phyloP scores from a whole-genome alignment of 2,888 invertebrate species.

The Ophraella communa region DNA sequence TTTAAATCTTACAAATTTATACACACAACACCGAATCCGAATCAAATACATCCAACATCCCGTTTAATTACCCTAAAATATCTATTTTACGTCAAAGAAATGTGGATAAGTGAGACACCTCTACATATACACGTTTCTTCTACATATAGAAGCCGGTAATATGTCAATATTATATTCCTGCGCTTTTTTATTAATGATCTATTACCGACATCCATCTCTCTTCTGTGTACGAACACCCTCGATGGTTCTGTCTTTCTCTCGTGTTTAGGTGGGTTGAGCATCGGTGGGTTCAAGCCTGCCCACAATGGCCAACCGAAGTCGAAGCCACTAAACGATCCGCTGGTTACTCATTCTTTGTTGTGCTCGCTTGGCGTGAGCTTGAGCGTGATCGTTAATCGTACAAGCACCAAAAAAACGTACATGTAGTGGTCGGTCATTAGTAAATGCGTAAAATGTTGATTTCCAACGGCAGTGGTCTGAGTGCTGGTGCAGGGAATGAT shows the following conservation, averaged over 20 bases:
- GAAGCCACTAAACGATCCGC: constrained; percentile 58
- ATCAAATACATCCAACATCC: too few relatives aligned
- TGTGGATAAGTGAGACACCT: too few relatives aligned
- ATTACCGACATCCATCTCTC: constrained; percentile 38
- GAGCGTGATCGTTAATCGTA: too few relatives aligned
- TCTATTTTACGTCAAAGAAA: too few relatives aligned
- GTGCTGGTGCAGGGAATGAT: constrained; percentile 60
- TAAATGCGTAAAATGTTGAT: constrained; percentile 65
- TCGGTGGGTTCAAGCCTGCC: constrained; percentile 58
- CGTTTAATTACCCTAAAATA: too few relatives aligned
- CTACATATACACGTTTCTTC: constrained; percentile 44
- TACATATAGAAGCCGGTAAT: constrained; percentile 49
- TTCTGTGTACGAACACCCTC: constrained; percentile 18
- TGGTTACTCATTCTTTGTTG: constrained; percentile 60
- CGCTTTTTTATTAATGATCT: constrained; percentile 52
- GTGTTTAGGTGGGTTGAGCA: constrained; percentile 56
- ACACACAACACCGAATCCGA: too few relatives aligned
- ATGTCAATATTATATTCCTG: constrained; percentile 51
- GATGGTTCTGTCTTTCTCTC: constrained; percentile 37
- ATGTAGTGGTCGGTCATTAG: background rate
- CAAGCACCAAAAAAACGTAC: background rate
- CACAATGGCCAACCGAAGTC: constrained; percentile 60
- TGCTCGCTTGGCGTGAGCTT: constrained; percentile 60
- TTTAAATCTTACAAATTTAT: too few relatives aligned
- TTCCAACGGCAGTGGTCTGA: constrained; percentile 63